phyloP scores from a whole-genome alignment of 2,113 vertebrate species.

The Geococcyx californianus region DNA sequence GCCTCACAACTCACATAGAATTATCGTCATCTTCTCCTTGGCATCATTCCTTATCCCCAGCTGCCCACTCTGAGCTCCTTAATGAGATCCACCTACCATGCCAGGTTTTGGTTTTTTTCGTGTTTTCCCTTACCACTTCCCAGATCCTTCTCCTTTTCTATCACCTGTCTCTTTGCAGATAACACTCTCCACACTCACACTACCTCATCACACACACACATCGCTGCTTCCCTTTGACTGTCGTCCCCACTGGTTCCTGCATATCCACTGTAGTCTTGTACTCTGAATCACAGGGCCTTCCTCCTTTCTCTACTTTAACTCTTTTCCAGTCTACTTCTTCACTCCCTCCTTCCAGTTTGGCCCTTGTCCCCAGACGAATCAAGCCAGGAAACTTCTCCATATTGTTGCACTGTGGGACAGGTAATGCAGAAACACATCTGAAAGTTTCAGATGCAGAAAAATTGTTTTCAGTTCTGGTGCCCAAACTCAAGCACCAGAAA shows the following conservation, averaged over 20 bases:
- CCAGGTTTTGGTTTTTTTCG: fast-evolving
- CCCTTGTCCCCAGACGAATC: not conserved
- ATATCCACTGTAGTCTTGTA: not conserved
- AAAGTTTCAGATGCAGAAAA: not conserved
- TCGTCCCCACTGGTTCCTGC: not conserved
- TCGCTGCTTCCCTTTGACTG: not conserved
- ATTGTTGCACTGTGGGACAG: not conserved
- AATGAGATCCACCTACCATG: not conserved
- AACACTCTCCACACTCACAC: not conserved
- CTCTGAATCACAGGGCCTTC: not conserved
- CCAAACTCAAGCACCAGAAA: not conserved
- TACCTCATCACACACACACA: not conserved
- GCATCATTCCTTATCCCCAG: not conserved
- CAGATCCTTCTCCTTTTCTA: not conserved
- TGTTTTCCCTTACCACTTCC: not conserved
- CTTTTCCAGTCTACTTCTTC: not conserved
- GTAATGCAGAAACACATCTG: not conserved
- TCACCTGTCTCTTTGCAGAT: not conserved
- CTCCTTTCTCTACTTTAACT: not conserved
- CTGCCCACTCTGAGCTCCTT: not conserved
- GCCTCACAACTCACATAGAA: not conserved
- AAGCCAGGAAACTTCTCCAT: not conserved
- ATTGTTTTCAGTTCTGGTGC: not conserved
- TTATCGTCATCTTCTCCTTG: not conserved
- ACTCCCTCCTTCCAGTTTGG: not conserved